A percentile compares a stretch with the other conserved stretches of the same genome.
These are phyloP conservation scores for Temnothorax curvispinosus DNA, from an alignment of 1,140 invertebrate species.

Conservation along the genomic window DNA sequence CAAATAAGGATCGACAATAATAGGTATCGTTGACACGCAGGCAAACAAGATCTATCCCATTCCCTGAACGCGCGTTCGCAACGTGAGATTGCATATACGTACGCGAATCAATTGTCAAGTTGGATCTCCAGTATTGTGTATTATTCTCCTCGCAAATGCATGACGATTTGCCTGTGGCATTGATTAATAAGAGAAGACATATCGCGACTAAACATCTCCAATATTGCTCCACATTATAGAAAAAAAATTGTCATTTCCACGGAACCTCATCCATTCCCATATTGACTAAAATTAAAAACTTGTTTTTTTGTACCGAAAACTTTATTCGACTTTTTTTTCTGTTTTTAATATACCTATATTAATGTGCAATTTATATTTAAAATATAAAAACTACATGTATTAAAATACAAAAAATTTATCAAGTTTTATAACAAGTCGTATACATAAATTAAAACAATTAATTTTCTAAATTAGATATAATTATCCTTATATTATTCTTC, in stretches of 20 bases:
- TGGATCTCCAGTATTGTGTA: not conserved
- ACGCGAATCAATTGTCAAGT: conserved; percentile 15
- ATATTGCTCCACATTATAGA: not conserved
- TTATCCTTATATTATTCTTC: too few species aligned
- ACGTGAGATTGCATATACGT: conserved; percentile 5
- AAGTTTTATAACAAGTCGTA: too few species aligned
- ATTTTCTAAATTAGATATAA: too few species aligned
- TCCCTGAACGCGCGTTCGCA: not conserved
- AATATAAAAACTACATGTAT: too few species aligned
- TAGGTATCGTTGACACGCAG: conserved; percentile 66
- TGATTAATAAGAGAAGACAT: conserved; percentile 19
- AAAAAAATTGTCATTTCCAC: not conserved
- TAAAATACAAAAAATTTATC: too few species aligned
- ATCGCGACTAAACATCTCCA: not conserved
- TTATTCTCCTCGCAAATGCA: conserved; percentile 1
- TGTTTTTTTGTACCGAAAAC: too few species aligned
- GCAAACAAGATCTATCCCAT: conserved; percentile 55
- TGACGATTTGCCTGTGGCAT: not conserved
- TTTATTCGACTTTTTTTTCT: too few species aligned
- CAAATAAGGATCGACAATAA: conserved; percentile 70
- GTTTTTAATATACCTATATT: too few species aligned
- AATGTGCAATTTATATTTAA: too few species aligned
- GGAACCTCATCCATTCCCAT: too few species aligned
- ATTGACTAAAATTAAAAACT: too few species aligned
- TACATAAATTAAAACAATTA: too few species aligned